These are phyloP conservation scores for Ernsta delagoae DNA, from an alignment of 2,888 invertebrate genomes.

Conservation along the genomic window DNA sequence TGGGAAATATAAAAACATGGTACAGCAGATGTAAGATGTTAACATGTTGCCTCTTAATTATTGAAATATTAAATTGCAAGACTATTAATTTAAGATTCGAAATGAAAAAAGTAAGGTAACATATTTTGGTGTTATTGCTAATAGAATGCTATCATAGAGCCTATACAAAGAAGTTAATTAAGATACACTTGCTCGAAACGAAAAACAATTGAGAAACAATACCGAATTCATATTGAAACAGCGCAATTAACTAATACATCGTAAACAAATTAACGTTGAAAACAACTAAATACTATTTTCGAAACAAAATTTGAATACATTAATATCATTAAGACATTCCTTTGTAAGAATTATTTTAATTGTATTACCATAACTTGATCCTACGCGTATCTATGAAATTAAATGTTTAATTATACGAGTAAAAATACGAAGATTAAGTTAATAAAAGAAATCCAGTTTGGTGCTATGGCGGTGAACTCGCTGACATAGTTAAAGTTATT, in stretches of 20 bases:
- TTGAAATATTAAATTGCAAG: too few relatives aligned
- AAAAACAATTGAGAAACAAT: constrained; percentile 2
- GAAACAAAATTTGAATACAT: constrained; percentile 9
- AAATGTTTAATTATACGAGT: not conserved
- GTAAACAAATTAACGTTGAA: not conserved
- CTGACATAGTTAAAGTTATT: not conserved
- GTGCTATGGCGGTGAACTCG: not conserved
- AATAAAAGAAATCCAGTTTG: not conserved
- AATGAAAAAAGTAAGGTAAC: too few relatives aligned
- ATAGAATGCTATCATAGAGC: not conserved
- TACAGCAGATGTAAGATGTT: not conserved
- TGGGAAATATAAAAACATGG: too few relatives aligned
- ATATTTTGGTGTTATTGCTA: not conserved
- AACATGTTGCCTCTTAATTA: too few relatives aligned
- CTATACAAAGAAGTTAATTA: not conserved
- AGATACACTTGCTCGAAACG: not conserved
- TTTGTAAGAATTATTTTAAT: constrained; percentile 4
- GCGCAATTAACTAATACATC: not conserved
- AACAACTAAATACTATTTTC: not conserved
- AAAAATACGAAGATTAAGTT: not conserved
- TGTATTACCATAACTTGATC: constrained; percentile 12
- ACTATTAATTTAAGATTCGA: too few relatives aligned
- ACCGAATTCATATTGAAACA: not conserved
- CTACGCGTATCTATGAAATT: constrained; percentile 2
- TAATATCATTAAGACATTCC: constrained; percentile 1